Percentiles rank a stretch among this genome's conserved stretches.
phyloP scores from a whole-genome alignment of 2,797 vertebrate genomes.

The Anableps anableps region DNA sequence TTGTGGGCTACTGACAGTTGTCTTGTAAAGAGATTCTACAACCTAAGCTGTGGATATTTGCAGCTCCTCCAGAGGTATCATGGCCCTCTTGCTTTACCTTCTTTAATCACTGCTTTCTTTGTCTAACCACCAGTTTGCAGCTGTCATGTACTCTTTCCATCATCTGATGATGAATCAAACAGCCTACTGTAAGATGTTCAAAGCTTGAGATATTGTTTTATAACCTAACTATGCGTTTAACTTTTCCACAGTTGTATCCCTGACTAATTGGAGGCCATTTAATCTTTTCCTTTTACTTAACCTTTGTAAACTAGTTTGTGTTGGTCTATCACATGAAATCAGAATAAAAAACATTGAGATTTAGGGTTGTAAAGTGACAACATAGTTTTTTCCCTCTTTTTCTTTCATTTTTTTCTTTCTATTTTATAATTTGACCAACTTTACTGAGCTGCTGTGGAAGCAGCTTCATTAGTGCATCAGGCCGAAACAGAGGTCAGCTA shows the following conservation, averaged over 20 bases:
- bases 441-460: slow-evolving; percentile 25
- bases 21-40: background rate
- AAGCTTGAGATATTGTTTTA: no score
- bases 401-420: background rate
- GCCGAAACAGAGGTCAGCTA: slow-evolving; percentile 50
- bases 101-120: no score
- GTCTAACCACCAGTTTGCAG: no score
- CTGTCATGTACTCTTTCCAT: no score
- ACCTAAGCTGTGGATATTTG: no score
- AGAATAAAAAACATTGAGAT: background rate
- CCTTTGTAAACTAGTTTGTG: background rate
- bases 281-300: background rate
- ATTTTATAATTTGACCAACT: slow-evolving; percentile 11
- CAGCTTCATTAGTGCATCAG: slow-evolving; percentile 56
- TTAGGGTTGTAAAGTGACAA: background rate
- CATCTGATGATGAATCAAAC: no score
- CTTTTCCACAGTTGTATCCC: no score
- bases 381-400: background rate
- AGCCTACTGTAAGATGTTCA: no score
- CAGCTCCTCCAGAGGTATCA: no score
- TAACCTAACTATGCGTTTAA: no score
- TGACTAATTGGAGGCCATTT: background rate
- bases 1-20: background rate
- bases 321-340: background rate
- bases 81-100: no score